Conservation (phyloP, 2,113 vertebrate genomes). For the Takifugu bimaculatus region DNA sequence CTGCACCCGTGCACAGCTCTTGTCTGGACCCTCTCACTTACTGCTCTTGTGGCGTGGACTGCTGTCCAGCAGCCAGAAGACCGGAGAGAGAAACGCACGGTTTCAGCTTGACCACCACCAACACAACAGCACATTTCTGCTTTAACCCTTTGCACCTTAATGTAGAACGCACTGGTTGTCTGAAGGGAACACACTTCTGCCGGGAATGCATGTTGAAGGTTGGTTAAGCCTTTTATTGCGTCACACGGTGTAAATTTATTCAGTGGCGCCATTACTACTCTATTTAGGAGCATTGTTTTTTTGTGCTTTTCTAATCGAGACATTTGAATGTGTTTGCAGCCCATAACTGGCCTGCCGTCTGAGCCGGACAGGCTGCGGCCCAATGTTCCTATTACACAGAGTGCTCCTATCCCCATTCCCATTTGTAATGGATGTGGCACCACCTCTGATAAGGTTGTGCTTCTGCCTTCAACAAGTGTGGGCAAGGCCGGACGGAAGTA, state of each 20-base stretch:
- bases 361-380: slow-evolving; percentile 87
- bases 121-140: slow-evolving; percentile 79
- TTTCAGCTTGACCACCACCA: slow-evolving; percentile 67
- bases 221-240: slow-evolving; percentile 66
- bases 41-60: slow-evolving; percentile 81
- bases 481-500: slow-evolving; percentile 84
- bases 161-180: slow-evolving; percentile 81
- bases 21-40: slow-evolving; percentile 76
- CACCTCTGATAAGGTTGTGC: slow-evolving; percentile 77
- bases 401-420: slow-evolving; percentile 78
- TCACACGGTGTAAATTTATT: too few relatives aligned
- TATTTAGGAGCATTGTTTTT: too few relatives aligned
- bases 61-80: slow-evolving; percentile 74
- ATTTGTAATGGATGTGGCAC: slow-evolving; percentile 92
- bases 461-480: slow-evolving; percentile 77
- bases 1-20: slow-evolving; percentile 44
- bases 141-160: slow-evolving; percentile 87
- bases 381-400: slow-evolving; percentile 79
- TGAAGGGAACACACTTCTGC: slow-evolving; percentile 90
- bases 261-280: too few relatives aligned
- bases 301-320: not conserved
- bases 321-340: slow-evolving; percentile 62
- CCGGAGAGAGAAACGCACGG: slow-evolving; percentile 73
- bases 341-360: slow-evolving; percentile 76
- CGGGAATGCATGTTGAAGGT: slow-evolving; percentile 91